Base-by-base conservation (phyloP, 2,113 vertebrate species). In the Heteronetta atricapilla region DNA sequence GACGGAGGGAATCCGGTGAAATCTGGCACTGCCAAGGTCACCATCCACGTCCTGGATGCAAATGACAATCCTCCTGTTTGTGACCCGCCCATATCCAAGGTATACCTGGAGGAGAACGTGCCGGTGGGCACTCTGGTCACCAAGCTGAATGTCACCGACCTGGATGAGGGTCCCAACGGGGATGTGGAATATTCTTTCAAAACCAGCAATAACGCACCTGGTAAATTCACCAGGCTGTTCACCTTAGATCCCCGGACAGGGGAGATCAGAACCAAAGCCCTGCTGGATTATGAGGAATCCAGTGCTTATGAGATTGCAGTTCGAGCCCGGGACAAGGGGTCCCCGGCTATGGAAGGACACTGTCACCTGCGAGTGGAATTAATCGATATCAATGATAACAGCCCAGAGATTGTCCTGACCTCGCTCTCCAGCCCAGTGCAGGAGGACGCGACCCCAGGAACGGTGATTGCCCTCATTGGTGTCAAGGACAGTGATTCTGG, bases 351-450 rank as follows among this genome's bases (percentile, higher is more conserved):
- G 98, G 98, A 99, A 95, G 99, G 98, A 42, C 99, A 98, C 44
- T 99, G 98, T 91, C 99, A 98, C 92, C 97, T 99, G 82, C 98
- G 98, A 81, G 98, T 99, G 53, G 98, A 99, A 89, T 96, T 99
- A 86, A 97, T 97, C 2, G 99, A 99, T 90, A 98, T 98, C 83
- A 99, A 99, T 3, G 99, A 99, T 96, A 99, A 99, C 73, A 97
- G 98, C 23, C 99, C 99, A 2, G 99, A 99, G 78, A 98, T 99
- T 1, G 97, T 97, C 18, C 69, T 99, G 91, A 99, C 98, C 14
- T 99, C 99, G 48, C 93, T 99, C 38, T 98, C 97, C 56, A 98
- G 98, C 81, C 98, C 98, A 2, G 98, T 99, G 62, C 97, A 75
- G 94, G 99, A 99, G 86, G 98, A 99, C 10, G 97, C 99, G 2